phyloP scores from a whole-genome alignment of 2,888 invertebrate genomes.

The Coecobrya sp. region DNA sequence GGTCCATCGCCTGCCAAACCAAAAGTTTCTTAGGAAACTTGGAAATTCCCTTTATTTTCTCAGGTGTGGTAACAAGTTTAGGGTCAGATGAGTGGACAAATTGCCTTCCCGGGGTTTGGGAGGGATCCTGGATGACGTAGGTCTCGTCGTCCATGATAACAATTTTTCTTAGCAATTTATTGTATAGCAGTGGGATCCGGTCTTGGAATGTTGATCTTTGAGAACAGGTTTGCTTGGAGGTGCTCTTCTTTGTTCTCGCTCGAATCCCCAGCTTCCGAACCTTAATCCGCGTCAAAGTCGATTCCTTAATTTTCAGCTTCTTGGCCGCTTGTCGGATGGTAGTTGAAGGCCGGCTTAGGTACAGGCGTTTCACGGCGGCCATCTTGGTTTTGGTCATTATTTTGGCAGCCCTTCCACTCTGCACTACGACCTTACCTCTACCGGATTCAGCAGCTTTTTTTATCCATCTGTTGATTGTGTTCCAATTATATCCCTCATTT shows the following conservation, averaged over 20 bases:
- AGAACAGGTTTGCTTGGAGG: background rate
- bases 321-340: slow-evolving; percentile 52
- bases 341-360: slow-evolving; percentile 21
- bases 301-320: slow-evolving; percentile 57
- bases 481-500: too few species aligned
- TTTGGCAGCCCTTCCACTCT: too few species aligned
- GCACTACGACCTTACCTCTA: too few species aligned
- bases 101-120: slow-evolving; percentile 6
- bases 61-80: background rate
- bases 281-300: slow-evolving; percentile 23
- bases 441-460: too few species aligned
- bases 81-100: background rate
- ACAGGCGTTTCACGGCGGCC: background rate
- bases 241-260: slow-evolving; percentile 54
- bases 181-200: background rate
- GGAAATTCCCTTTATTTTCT: slow-evolving; percentile 33
- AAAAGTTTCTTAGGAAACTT: slow-evolving; percentile 37
- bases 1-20: slow-evolving; percentile 65
- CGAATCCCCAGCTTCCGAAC: slow-evolving; percentile 73
- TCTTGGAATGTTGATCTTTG: background rate
- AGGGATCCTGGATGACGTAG: slow-evolving; percentile 3
- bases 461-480: too few species aligned
- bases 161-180: background rate
- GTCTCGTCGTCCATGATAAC: background rate
- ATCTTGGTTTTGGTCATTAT: too few species aligned